A percentile compares a stretch with the other conserved stretches of the same genome.
phyloP scores from a whole-genome alignment of 2,113 vertebrate genomes.

The Telmatochromis sp. region DNA sequence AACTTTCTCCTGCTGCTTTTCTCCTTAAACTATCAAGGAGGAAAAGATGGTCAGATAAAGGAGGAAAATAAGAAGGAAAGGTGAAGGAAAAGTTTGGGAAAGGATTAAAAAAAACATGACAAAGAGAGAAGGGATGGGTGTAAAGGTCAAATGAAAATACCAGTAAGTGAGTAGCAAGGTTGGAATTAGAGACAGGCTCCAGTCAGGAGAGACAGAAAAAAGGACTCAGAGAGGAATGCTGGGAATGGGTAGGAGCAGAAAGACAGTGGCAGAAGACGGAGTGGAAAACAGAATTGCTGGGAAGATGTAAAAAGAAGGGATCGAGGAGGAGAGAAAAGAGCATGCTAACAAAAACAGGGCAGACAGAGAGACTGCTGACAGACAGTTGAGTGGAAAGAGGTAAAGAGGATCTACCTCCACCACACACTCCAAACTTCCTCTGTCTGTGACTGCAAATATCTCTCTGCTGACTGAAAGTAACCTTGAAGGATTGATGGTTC shows the following conservation, averaged over 20 bases:
- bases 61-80: not conserved
- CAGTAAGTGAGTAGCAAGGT: conserved; percentile 13
- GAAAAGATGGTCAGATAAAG: not conserved
- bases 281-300: conserved; percentile 13
- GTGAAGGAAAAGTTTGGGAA: not conserved
- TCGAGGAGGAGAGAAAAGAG: not conserved
- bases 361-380: conserved; percentile 19
- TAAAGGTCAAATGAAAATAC: conserved; percentile 44
- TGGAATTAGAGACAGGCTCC: conserved; percentile 23
- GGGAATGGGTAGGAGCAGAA: conserved; percentile 39
- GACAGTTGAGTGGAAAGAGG: conserved; percentile 10
- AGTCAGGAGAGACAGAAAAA: conserved; percentile 25
- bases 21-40: conserved; percentile 30
- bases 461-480: not conserved
- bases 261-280: conserved; percentile 37
- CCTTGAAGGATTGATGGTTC: not conserved
- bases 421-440: not conserved
- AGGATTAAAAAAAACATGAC: not conserved
- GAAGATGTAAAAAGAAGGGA: conserved; percentile 19
- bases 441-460: not conserved
- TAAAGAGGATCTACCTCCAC: not conserved
- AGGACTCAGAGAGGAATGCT: conserved; percentile 40
- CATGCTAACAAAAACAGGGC: conserved; percentile 6
- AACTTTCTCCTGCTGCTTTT: conserved; percentile 31
- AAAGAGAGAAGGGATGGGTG: not conserved